A percentile compares a stretch with the other conserved stretches of the same genome.
Evolutionary conservation across 1,140 invertebrate species (phyloP).

Genomic region (Zaprionus kolodkinae): DNA sequence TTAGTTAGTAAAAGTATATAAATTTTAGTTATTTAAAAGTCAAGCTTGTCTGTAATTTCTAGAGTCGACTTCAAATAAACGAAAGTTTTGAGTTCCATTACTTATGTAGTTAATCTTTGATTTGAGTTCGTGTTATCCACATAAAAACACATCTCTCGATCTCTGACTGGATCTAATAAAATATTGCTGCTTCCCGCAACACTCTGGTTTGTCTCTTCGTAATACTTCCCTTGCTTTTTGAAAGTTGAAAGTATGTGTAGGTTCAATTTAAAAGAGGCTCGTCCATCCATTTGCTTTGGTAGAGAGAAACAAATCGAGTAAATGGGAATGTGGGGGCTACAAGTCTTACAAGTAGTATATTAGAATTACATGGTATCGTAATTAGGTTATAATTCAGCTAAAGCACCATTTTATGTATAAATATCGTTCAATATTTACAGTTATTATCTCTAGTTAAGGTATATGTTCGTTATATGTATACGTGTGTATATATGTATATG

Average conservation of each 20-base stretch:
- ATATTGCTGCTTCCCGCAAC: conserved; percentile 25
- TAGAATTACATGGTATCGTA: conserved; percentile 58
- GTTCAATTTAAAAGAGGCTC: conserved; percentile 43
- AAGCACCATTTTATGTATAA: conserved; percentile 81
- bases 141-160: conserved; percentile 29
- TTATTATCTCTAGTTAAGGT: conserved; percentile 65
- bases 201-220: conserved; percentile 22
- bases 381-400: conserved; percentile 81
- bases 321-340: conserved; percentile 48
- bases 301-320: conserved; percentile 38
- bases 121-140: conserved; percentile 7
- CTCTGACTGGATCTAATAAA: conserved; percentile 23
- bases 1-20: conserved; percentile 57
- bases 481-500: conserved; percentile 42
- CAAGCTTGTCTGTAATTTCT: conserved; percentile 36
- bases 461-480: conserved; percentile 60
- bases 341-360: conserved; percentile 76
- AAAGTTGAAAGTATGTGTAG: conserved; percentile 50
- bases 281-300: neutral
- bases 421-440: conserved; percentile 62
- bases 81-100: conserved; percentile 11
- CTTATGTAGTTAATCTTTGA: conserved; percentile 5
- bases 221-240: conserved; percentile 34
- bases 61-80: conserved; percentile 18
- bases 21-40: conserved; percentile 57